phyloP scores from a whole-genome alignment of 2,888 invertebrate species.

The Athalia circularis region DNA sequence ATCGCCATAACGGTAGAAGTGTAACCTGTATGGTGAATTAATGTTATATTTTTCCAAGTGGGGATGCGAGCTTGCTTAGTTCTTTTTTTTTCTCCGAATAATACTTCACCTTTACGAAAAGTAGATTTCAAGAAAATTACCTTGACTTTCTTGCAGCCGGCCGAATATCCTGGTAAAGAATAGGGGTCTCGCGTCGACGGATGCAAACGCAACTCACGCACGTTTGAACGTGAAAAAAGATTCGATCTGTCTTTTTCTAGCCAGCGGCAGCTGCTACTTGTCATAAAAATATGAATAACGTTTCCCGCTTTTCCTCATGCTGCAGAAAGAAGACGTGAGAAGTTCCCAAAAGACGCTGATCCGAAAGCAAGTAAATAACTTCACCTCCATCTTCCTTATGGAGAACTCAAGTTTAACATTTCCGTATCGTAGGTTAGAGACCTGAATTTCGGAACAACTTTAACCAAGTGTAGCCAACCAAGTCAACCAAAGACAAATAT shows the following conservation, averaged over 20 bases:
- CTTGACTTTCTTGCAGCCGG: background rate
- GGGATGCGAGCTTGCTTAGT: background rate
- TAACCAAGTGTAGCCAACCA: no score
- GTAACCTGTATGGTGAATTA: background rate
- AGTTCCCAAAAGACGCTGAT: slow-evolving; percentile 10
- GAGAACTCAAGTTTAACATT: no score
- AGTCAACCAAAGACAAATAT: no score
- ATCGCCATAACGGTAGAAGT: background rate
- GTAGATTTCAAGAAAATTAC: background rate
- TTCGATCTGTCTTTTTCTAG: slow-evolving; percentile 28
- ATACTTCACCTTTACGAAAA: background rate
- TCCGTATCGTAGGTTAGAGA: no score
- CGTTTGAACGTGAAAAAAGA: slow-evolving; percentile 4
- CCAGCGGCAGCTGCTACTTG: slow-evolving; percentile 13
- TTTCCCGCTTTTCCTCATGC: background rate
- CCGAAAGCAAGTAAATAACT: slow-evolving; percentile 20
- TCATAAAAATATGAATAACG: slow-evolving; percentile 36
- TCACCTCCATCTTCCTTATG: slow-evolving; percentile 10
- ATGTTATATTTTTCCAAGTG: background rate
- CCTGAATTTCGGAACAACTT: no score
- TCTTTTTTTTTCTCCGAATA: no score
- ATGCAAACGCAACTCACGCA: slow-evolving; percentile 20
- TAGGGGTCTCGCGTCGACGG: background rate
- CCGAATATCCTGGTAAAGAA: background rate
- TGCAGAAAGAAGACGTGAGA: slow-evolving; percentile 2